Percentiles rank a stretch among this genome's conserved stretches.
Evolutionary conservation across 2,113 vertebrate species (phyloP).

Genomic region (Panurus biarmicus): DNA sequence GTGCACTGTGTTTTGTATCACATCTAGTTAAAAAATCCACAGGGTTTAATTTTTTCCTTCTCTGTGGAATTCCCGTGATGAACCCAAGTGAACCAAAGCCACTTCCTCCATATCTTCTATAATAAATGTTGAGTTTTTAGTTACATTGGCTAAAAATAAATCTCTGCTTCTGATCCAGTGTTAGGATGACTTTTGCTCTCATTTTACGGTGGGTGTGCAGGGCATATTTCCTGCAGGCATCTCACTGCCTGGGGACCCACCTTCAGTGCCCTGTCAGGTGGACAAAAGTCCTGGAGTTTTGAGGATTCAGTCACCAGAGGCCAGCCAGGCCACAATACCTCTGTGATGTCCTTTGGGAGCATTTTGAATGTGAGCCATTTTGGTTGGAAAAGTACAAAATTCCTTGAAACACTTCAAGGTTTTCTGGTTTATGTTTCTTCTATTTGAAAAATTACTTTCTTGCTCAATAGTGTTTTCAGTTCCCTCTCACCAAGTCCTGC

Average conservation of each 20-base stretch:
- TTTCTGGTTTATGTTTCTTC: background rate
- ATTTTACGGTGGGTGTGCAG: rapidly evolving
- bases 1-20: background rate
- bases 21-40: background rate
- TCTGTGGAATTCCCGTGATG: background rate
- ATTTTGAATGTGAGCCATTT: background rate
- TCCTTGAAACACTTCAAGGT: background rate
- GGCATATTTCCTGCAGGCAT: background rate
- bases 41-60: background rate
- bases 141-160: background rate
- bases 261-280: background rate
- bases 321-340: background rate
- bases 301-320: background rate
- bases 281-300: background rate
- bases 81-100: background rate
- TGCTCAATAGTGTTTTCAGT: background rate
- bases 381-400: background rate
- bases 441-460: background rate
- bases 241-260: background rate
- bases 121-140: background rate
- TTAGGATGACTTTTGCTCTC: rapidly evolving
- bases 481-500: background rate
- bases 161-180: background rate
- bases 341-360: background rate
- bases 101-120: background rate